Conservation (phyloP, 2,888 invertebrate genomes). For the Mactromeris polynyma region DNA sequence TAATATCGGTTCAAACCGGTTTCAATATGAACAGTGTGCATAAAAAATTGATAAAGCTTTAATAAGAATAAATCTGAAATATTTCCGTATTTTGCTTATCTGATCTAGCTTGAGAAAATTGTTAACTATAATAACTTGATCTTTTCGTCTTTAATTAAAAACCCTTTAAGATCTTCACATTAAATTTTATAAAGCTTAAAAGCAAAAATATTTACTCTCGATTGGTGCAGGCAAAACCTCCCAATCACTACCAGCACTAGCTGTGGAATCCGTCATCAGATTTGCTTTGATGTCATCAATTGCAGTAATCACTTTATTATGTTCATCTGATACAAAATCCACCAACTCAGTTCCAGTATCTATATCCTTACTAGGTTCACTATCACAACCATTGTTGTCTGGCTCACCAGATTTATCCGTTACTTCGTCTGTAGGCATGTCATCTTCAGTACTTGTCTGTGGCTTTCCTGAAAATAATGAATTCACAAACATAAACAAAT, state of each 20-base stretch:
- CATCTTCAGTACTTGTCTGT: not conserved
- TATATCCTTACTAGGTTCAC: not conserved
- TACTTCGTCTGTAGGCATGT: not conserved
- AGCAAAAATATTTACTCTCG: not conserved
- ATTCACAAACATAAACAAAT: no score
- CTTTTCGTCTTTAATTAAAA: no score
- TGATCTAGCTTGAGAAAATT: no score
- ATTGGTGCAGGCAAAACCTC: not conserved
- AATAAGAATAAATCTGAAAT: no score
- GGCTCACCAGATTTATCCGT: not conserved
- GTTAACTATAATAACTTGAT: no score
- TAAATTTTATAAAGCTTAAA: no score
- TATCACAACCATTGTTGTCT: not conserved
- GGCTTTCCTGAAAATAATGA: not conserved
- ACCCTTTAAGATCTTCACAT: no score
- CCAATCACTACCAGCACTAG: constrained; percentile 4
- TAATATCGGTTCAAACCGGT: no score
- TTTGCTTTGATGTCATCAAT: not conserved
- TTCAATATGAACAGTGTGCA: no score
- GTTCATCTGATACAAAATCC: not conserved
- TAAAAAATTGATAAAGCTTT: no score
- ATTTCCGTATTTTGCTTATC: no score
- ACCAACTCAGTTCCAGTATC: not conserved
- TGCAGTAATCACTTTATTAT: not conserved
- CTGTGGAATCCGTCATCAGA: not conserved